Base-by-base conservation (phyloP, 2,113 vertebrate genomes). In the Pelmatolapia mariae region DNA sequence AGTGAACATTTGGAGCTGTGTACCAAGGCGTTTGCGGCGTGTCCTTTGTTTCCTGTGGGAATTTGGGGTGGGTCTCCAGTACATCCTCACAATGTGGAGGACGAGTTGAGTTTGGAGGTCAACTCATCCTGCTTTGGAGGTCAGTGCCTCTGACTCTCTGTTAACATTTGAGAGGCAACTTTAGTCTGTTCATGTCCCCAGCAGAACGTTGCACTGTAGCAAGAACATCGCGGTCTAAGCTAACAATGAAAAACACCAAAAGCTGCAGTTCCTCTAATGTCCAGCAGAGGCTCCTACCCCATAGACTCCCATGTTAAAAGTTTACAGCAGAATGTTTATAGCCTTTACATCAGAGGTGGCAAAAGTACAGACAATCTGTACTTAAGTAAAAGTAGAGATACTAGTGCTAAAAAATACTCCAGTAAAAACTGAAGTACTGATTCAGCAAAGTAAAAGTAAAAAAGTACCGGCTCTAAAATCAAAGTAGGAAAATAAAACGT, bases 161-260 rank as follows among this genome's bases (percentile, higher is more conserved):
- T 33, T 7, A 11, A 63, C 59, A 33, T 33, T 0, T 33, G 16
- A 71, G 66, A 43, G 66, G 66, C 38, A 43, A 4, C n/a, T 68
- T 68, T 6, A 68, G 63, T 15, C 36, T 15, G 63, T 40, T 2
- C 13, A 71, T 24, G 38, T 1, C 40, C n/a, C 7, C 63, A 68
- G 33, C 19, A 68, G 36, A 40, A 22, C 56, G 8, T 5, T 59
- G 2, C 13, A 26, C 31, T 36, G 18, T n/a, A 68, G 11, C 19
- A 0, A 40, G 19, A 40, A 40, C 33, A 24, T 40, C 36, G n/a
- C 1, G 3, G 2, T 22, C 0, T 40, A 68, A 38, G 63, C 19
- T 40, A 22, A 68, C 63, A 22, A 22, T 2, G 19, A 33, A 61
- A 68, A 68, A 15, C 15, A 47, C 45, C 45, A 47, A 47, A 43